Evolutionary conservation across 2,888 invertebrate species (phyloP), one percentile per base, ranked within the genome.

Genomic region (Papilio protenor): DNA sequence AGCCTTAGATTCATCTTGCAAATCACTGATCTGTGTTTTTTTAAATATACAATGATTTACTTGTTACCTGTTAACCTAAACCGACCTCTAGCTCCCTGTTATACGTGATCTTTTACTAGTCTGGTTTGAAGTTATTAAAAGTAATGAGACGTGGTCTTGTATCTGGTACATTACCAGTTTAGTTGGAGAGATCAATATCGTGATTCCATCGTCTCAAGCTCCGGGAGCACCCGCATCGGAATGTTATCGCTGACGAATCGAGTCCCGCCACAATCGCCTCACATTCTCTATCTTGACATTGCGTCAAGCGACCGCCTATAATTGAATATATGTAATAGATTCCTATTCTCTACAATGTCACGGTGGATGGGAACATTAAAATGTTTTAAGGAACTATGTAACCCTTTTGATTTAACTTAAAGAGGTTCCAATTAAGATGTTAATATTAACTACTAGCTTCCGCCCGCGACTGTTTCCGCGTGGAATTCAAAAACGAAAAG

Each of bases 201-300:
- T 80, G 80, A 82, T 78, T 72, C 81, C 87, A 87, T 87, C 86
- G 87, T 84, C 79, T 69, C 80, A 82, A 79, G 23, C 27, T 33
- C 69, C 75, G 23, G 77, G 52, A 75, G 85, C 87, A 86, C 85
- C 86, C 83, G 85, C 85, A 82, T 84, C 79, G 87, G 87, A 87
- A 89, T 90, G 81, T 89, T 89, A 91, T 90, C 89, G 82, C 78
- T 14, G 12, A 55, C 33, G 18, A 78, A 75, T 78, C 71, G 64
- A 70, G 64, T 45, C n/a, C 45, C 64, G 45, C 47, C 47, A 55
- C 61, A 71, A 77, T 79, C 71, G 73, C 64, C 71, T 76, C 52
- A 71, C 55, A 61, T 74, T 45, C 27, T 40, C 23, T 78, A 74
- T 75, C 74, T 66, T 21, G 49, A 33, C 45, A 61, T 47, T 23